phyloP scores from a whole-genome alignment of 2,888 invertebrate species.

The Eueremaeus valkanovi region DNA sequence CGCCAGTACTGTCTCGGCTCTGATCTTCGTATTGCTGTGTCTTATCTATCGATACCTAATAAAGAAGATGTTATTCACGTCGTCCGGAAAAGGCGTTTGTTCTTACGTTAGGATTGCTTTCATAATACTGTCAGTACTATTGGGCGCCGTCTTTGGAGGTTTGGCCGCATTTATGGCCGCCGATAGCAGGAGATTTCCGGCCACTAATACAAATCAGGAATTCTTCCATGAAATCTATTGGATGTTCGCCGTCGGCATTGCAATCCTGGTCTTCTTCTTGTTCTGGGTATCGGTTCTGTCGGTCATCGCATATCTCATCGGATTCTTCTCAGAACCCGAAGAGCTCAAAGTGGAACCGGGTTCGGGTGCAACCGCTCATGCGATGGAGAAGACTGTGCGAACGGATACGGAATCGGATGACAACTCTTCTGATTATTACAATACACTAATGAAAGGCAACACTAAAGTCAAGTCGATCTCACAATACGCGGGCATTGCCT shows the following conservation, averaged over 20 bases:
- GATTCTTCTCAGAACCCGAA: conserved; percentile 22
- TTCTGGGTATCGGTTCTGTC: not conserved
- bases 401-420: not conserved
- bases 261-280: not conserved
- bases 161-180: not conserved
- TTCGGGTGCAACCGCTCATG: too few species aligned
- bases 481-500: not conserved
- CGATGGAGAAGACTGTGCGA: not conserved
- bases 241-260: conserved; percentile 7
- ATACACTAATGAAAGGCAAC: not conserved
- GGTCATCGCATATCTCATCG: conserved; percentile 7
- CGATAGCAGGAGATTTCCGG: not conserved
- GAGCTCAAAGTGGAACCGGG: not conserved
- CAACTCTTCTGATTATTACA: not conserved
- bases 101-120: not conserved
- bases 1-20: not conserved
- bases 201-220: not conserved
- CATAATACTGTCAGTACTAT: not conserved
- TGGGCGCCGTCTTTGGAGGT: not conserved
- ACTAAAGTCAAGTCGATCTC: conserved; percentile 8
- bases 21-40: not conserved
- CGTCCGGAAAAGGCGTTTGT: not conserved
- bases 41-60: not conserved
- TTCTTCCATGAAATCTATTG: not conserved
- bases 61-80: not conserved